phyloP scores from a whole-genome alignment of 35 echinoderm and acorn worm genomes.

The Hemicentrotus pulcherrimus region DNA sequence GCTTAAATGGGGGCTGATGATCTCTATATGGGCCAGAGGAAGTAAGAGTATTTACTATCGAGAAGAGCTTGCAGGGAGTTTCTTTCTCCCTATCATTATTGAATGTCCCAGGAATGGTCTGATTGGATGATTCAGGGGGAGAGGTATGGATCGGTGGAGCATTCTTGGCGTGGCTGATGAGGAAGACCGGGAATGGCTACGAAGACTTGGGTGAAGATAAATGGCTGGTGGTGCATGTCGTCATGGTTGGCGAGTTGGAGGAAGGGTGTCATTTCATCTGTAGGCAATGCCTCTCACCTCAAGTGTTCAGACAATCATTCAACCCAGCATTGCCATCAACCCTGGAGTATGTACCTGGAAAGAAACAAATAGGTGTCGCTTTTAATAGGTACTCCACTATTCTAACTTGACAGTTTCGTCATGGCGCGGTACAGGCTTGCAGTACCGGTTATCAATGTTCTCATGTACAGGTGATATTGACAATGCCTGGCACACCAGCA shows the following conservation, averaged over 20 bases:
- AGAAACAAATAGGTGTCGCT: background rate
- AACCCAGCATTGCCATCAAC: background rate
- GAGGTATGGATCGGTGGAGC: constrained; percentile 10
- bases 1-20: background rate
- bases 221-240: background rate
- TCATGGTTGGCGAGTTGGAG: background rate
- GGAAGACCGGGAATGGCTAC: background rate
- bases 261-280: background rate
- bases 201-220: background rate
- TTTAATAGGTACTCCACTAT: background rate
- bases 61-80: background rate
- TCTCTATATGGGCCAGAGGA: constrained; percentile 25
- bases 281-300: background rate
- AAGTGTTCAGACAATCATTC: background rate
- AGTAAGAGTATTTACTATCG: background rate
- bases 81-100: background rate
- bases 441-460: background rate
- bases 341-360: background rate
- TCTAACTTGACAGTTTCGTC: background rate
- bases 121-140: constrained; percentile 21
- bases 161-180: constrained; percentile 5
- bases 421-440: background rate
- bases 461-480: no score
- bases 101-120: background rate
- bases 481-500: no score